These are phyloP conservation scores for Caenorhabditis sulstoni DNA, from an alignment of 2,888 invertebrate genomes.

Conservation along the genomic window DNA sequence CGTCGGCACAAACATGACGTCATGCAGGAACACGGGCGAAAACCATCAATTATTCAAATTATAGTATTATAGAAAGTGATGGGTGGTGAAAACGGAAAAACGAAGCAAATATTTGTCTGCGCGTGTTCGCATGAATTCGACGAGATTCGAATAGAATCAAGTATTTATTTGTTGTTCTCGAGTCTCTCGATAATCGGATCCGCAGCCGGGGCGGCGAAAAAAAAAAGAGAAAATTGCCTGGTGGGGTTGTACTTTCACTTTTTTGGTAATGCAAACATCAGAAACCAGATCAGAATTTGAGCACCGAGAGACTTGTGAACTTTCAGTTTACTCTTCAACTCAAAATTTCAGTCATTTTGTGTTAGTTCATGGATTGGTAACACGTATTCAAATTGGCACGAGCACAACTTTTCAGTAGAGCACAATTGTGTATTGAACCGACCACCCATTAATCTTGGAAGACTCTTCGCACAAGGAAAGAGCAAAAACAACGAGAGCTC, in stretches of 20 bases:
- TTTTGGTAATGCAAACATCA: slow-evolving; percentile 5
- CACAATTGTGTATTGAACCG: too few relatives aligned
- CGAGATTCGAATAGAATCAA: slow-evolving; percentile 5
- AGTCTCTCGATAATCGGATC: slow-evolving; percentile 16
- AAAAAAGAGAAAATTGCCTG: background rate
- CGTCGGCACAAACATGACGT: background rate
- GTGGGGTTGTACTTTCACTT: slow-evolving; percentile 11
- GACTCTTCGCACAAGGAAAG: too few relatives aligned
- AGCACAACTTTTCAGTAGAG: too few relatives aligned
- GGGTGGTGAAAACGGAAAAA: slow-evolving; percentile 6
- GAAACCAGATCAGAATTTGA: slow-evolving; percentile 11
- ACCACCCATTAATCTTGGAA: too few relatives aligned
- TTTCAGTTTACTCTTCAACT: too few relatives aligned
- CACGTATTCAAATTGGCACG: too few relatives aligned
- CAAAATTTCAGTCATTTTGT: too few relatives aligned
- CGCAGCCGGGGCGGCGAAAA: too few relatives aligned
- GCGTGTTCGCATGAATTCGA: background rate
- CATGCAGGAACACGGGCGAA: background rate
- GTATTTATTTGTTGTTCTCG: slow-evolving; percentile 26
- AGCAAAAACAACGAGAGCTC: slow-evolving; percentile 11
- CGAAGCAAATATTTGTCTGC: slow-evolving; percentile 19
- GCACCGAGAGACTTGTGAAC: too few relatives aligned
- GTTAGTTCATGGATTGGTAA: too few relatives aligned
- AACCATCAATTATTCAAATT: slow-evolving; percentile 47
- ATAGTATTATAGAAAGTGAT: background rate